phyloP scores from a whole-genome alignment of 2,113 vertebrate genomes.

The Nesoenas mayeri region DNA sequence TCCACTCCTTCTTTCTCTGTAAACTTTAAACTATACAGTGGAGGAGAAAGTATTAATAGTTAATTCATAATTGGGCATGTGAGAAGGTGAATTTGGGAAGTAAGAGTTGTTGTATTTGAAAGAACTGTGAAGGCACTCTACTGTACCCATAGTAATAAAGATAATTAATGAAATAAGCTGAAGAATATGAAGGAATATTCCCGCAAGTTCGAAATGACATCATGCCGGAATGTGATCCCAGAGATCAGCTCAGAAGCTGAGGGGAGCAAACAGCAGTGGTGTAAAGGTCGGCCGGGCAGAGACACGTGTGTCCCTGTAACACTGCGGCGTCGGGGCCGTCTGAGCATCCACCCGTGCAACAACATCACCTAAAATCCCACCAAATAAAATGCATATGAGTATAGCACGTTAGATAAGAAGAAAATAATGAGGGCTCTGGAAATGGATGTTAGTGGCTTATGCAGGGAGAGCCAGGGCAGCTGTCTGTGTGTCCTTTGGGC shows the following conservation, averaged over 20 bases:
- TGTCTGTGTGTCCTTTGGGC: too few relatives aligned
- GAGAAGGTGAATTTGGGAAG: background rate
- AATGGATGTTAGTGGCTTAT: rapidly evolving
- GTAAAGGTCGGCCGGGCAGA: constrained; percentile 23
- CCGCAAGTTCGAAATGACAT: background rate
- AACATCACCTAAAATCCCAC: background rate
- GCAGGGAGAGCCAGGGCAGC: background rate
- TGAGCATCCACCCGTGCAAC: background rate
- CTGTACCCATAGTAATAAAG: background rate
- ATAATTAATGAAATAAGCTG: background rate
- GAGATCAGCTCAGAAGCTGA: background rate
- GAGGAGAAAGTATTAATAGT: background rate
- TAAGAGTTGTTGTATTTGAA: background rate
- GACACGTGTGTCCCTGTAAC: background rate
- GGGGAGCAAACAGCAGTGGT: constrained; percentile 8
- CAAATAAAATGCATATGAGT: rapidly evolving
- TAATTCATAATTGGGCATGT: background rate
- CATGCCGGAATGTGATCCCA: background rate
- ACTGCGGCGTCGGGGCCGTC: rapidly evolving
- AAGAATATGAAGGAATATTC: background rate
- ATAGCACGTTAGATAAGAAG: background rate
- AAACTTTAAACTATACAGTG: background rate
- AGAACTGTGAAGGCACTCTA: background rate
- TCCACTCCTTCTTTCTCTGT: background rate
- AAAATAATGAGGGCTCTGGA: background rate